Base-by-base conservation (phyloP, 2,113 vertebrate genomes). In the Psilopsiagon aurifrons region DNA sequence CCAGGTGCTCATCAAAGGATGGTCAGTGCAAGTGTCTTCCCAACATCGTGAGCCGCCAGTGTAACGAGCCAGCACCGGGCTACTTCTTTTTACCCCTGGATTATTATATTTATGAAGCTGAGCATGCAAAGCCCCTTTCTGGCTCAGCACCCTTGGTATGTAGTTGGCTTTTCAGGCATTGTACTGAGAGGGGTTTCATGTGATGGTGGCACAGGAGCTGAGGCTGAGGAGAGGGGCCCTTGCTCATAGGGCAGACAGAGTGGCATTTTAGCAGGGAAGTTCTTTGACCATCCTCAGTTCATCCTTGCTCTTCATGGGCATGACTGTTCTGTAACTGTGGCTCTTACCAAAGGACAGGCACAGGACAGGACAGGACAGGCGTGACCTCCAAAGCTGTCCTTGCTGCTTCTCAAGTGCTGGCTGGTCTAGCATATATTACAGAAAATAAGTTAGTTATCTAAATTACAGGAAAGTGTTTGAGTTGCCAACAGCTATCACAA, bases 61-160 rank as follows among this genome's bases (percentile, higher is more conserved):
- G 98, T 97, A 97, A 97, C 0, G 97, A 99, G 28, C 98, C 99
- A 6, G 98, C 98, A 7, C 93, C 97, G 0, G 98, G 98, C 4
- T 97, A 98, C 95, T 99, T 99, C 97, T 98, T 99, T 75, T 95
- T 98, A 47, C 90, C 97, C 11, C 90, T 99, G 85, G 98, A 98
- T 96, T 99, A 98, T 96, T 99, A 98, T 64, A 96, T 99, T 64
- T 99, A 98, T 59, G 99, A 99, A 97, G 99, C 98, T 20, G 98
- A 99, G 88, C 96, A 98, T 16, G 98, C 99, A 31, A 83, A 67
- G 1, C 96, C 97, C 1, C 96, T 98, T 70, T 59, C 94, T 52
- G 95, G 82, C 79, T 96, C 97, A 73, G 93, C 96, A 43, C 88
- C 97, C 55, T 94, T 98, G 98, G 99, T 99, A 92, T 0, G 94